Evolutionary conservation across 2,113 vertebrate species (phyloP).

Genomic region (Mellivora capensis): DNA sequence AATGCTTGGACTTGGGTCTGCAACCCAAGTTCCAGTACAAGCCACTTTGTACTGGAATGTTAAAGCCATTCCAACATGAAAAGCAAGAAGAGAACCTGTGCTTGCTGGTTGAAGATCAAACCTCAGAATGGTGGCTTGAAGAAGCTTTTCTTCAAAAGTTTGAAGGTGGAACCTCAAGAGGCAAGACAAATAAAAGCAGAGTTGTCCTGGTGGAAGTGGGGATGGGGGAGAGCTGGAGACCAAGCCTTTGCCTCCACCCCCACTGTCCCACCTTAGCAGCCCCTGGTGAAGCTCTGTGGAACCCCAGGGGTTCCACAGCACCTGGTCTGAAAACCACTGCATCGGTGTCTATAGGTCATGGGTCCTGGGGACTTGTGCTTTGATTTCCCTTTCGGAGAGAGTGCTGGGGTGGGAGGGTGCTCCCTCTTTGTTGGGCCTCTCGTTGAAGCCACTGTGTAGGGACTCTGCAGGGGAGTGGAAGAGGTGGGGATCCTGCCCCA

Average conservation of each 20-base stretch:
- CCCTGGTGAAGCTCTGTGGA: background rate
- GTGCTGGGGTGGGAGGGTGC: background rate
- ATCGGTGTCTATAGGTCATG: background rate
- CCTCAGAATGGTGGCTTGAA: constrained; percentile 51
- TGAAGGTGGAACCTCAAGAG: constrained; percentile 43
- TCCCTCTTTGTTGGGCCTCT: background rate
- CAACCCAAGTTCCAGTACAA: background rate
- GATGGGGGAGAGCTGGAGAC: background rate
- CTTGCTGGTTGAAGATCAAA: constrained; percentile 70
- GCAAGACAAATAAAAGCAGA: constrained; percentile 53
- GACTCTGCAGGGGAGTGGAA: background rate
- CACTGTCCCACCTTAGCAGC: background rate
- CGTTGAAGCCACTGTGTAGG: background rate
- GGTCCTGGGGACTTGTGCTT: constrained; percentile 68
- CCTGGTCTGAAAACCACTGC: constrained; percentile 20
- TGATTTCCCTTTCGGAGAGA: constrained; percentile 33
- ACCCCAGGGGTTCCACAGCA: background rate
- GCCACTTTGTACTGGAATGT: background rate
- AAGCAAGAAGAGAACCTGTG: constrained; percentile 36
- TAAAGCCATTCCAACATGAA: constrained; percentile 11
- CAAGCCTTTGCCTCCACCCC: background rate
- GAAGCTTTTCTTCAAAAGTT: constrained; percentile 33
- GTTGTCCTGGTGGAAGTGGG: background rate
- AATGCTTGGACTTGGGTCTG: background rate
- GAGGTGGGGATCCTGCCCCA: background rate